Base-by-base conservation (phyloP, 2,797 vertebrate genomes). In the Phrynocephalus forsythii region DNA sequence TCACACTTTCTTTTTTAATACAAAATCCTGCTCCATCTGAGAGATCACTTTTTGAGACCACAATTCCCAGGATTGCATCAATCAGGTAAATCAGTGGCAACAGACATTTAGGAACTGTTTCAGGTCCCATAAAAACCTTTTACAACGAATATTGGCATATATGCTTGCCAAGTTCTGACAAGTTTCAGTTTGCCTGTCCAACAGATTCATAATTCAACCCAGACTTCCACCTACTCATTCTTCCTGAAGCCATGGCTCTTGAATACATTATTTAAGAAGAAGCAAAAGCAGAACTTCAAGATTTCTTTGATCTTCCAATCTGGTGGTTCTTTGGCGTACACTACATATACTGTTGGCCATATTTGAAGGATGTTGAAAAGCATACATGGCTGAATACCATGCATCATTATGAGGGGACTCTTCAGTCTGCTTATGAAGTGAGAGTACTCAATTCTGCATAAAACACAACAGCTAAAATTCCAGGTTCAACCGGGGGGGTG, bases 161-260 rank as follows among this genome's bases (percentile, higher is more conserved):
- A 56, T 79, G 26, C 26, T 77, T 80, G 85, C 33, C 68, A 86
- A 30, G 50, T 44, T 24, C 72, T 33, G 60, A 75, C 50, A 75
- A 66, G 48, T 13, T 11, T 48, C 26, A 30, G 20, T 60, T 67
- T 76, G 60, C 72, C 20, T 87, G 13, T 50, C 18, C 28, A 75
- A 30, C 63, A 33, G 60, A 75, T 86, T 75, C 69, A 86, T 66
- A 86, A 86, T 81, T 72, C 79, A 86, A 26, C 68, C 52, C 52
- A 86, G 68, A 44, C 6, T 66, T 82, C 28, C 52, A 50, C 50
- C 28, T 50, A 60, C 78, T 75, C 56, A 26, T 75, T 24, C 11
- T 13, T 3, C 79, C 79, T 66, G 20, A 66, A 86, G 85, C 84
- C 81, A 2, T 48, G 22, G 13, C 28, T 75, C 26, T 67, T 66